Base-by-base conservation (phyloP, 2,888 invertebrate genomes). In the Caenorhabditis sp. region DNA sequence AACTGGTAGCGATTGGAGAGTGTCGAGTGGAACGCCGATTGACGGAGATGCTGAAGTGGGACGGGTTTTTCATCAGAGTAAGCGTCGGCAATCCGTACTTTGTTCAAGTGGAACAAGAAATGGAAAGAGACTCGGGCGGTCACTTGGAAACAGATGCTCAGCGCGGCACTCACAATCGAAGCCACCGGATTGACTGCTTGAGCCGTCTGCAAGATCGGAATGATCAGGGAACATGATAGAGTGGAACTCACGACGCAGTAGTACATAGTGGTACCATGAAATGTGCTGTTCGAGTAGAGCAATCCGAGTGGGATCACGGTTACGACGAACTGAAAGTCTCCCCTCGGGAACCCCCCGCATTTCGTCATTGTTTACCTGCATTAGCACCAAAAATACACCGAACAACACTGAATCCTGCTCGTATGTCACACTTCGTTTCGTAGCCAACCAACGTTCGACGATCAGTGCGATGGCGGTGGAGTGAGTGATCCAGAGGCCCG, bases 401-500 rank as follows among this genome's bases (percentile, higher is more conserved):
- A 66, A 53, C 5, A 46, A 4, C 17, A 52, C 37, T 1, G 46
- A 55, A 15, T 59, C 53, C 20, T 55, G 24, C 39, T 74, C 73
- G 46, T 74, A 74, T 8, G 43, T 53, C 41, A 53, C 37, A 66
- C 73, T 74, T 20, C 61, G 43, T 9, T 32, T 46, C 4, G 73
- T 74, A 5, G 73, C 73, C 13, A 74, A 17, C 52, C 59, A 74
- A 43, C 73, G 17, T 39, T 74, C 73, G 1, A 74, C 24, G 6
- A 74, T 74, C 30, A 74, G 22, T 2, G 73, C 30, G 8, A 74
- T 30, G 6, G 59, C 65, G 0, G 73, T 74, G 7, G 73, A 39
- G 41, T 66, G 66, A 8, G 73, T 74, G n/a, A 74, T 45, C 65
- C 65, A 74, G 7, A 74, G 45, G 3, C 73, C 73, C 11, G 59